These are phyloP conservation scores for Muscicapa adusta DNA, from an alignment of 2,113 vertebrate species.

Conservation along the genomic window DNA sequence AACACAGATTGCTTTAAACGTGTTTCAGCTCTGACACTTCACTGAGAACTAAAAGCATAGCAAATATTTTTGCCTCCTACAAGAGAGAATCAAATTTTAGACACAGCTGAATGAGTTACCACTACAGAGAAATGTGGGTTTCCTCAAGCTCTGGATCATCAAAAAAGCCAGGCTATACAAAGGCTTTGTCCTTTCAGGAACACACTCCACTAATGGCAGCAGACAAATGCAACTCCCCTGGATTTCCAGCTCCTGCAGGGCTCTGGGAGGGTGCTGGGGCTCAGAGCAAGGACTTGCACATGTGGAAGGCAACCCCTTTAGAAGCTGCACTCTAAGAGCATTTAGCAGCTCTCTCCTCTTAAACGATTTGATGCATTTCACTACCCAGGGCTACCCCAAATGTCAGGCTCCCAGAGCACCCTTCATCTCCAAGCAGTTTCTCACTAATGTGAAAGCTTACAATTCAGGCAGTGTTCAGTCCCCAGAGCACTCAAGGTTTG, in stretches of 20 bases:
- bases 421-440: neutral
- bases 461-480: neutral
- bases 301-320: neutral
- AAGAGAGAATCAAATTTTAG: neutral
- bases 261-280: neutral
- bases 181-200: neutral
- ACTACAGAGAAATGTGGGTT: neutral
- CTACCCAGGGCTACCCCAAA: neutral
- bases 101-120: neutral
- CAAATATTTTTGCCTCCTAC: slow-evolving; percentile 17
- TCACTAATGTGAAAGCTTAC: neutral
- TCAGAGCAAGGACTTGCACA: neutral
- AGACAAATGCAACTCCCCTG: neutral
- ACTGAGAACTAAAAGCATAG: neutral
- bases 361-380: neutral
- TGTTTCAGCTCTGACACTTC: neutral
- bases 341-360: neutral
- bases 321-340: neutral
- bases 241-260: neutral
- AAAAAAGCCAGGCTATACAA: neutral
- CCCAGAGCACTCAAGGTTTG: neutral
- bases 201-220: neutral
- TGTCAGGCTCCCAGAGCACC: neutral
- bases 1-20: neutral
- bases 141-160: neutral